Conservation (phyloP, 2,113 vertebrate genomes). For the Delphinus delphis region DNA sequence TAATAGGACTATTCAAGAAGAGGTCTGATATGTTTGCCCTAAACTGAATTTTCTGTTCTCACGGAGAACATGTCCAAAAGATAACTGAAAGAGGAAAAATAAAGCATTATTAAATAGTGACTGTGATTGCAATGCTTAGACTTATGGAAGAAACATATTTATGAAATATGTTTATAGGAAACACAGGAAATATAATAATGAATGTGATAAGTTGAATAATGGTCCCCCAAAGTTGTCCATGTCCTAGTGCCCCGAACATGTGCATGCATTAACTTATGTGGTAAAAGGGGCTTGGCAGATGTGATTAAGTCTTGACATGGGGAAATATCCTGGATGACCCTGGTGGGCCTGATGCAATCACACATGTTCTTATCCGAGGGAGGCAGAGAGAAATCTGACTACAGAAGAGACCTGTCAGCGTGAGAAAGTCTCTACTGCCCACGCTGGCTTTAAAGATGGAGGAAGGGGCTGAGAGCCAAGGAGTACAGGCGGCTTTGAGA, state of each 20-base stretch:
- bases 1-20: neutral
- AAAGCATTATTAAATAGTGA: neutral
- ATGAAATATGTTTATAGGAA: neutral
- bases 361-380: fast-evolving
- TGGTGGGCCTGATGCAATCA: neutral
- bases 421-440: neutral
- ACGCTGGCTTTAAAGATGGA: neutral
- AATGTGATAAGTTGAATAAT: neutral
- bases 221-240: neutral
- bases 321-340: neutral
- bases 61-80: neutral
- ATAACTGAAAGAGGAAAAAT: neutral
- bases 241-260: neutral
- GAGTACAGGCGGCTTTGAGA: neutral
- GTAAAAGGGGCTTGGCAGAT: neutral
- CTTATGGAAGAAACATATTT: neutral
- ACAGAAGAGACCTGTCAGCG: neutral
- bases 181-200: neutral
- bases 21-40: neutral
- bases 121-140: neutral
- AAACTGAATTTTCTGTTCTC: neutral
- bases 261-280: fast-evolving
- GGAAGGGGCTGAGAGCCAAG: neutral
- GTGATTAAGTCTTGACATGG: neutral
- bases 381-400: neutral